Percentiles rank a stretch among this genome's conserved stretches.
phyloP scores from a whole-genome alignment of 2,113 vertebrate genomes.

The Triplophysa siluroides region DNA sequence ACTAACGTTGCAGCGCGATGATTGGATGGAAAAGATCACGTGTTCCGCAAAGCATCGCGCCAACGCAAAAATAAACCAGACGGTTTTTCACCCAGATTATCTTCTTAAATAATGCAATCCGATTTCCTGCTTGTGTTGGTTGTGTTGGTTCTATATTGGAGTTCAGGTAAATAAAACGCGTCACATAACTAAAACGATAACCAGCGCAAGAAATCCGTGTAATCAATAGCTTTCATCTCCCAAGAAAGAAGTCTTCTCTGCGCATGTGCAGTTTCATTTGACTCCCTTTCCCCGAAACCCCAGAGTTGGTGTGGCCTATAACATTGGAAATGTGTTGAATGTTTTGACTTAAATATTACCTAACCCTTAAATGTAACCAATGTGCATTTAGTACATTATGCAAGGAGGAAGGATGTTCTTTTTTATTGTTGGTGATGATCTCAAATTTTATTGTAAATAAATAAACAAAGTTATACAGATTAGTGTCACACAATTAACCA shows the following conservation, averaged over 20 bases:
- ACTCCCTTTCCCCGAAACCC: neutral
- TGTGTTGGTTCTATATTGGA: neutral
- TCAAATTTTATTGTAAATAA: too few species aligned
- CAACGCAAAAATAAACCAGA: slow-evolving; percentile 19
- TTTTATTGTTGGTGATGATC: too few species aligned
- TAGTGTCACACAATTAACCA: neutral
- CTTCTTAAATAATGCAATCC: neutral
- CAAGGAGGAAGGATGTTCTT: too few species aligned
- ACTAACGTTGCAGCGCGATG: slow-evolving; percentile 4
- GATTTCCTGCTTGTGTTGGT: neutral
- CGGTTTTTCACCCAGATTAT: slow-evolving; percentile 1
- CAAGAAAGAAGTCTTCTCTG: slow-evolving; percentile 7
- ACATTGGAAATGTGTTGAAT: neutral
- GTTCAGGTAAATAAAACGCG: neutral
- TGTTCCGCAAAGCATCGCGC: slow-evolving; percentile 6
- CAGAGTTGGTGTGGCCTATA: neutral
- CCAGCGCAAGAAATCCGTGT: slow-evolving; percentile 18
- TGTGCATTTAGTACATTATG: too few species aligned
- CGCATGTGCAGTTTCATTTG: slow-evolving; percentile 32
- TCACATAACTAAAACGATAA: neutral
- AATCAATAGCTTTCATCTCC: slow-evolving; percentile 41
- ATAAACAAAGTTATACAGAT: neutral
- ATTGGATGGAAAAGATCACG: slow-evolving; percentile 17
- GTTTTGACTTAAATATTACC: neutral
- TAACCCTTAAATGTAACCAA: neutral